Base-by-base conservation (phyloP, 2,888 invertebrate species). In the Pandemis corylana region DNA sequence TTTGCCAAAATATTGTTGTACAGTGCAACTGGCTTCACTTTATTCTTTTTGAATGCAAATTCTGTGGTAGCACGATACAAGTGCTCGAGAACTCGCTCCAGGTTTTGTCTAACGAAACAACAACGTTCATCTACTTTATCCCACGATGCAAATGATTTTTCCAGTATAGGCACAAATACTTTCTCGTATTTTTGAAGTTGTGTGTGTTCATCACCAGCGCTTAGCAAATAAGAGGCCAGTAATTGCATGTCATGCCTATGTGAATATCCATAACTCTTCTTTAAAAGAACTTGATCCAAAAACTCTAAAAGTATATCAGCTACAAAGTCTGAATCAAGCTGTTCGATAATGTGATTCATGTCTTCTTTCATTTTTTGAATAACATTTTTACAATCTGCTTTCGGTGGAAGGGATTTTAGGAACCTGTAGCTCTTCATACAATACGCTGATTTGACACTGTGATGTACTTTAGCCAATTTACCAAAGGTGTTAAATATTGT, bases 351-450 rank as follows among this genome's bases (percentile, higher is more conserved):
- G 9, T 77, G 65, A 7, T 77, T 67, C 9, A 81, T 80, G 10
- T 71, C 70, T 5, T 46, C n/a, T 20, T 82, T 77, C 77, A 87
- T 76, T 12, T 75, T 64, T 2, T 75, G 62, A 6, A 83, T 20
- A 56, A 81, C 68, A 2, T 12, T 61, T 71, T 83, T 78, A 53
- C 82, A 81, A 59, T 83, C 78, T 20, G 78, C 75, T 72, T 81
- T 82, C 3, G 79, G 74, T n/a, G 85, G 84, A 53, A 87, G 78
- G 7, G 83, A 80, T 53, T 80, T 79, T 13, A 89, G 76, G 77
- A 84, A 83, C 2, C 76, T 80, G 62, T 82, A 88, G 77, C 86
- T 82, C 75, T 85, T 88, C 79, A 82, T 82, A 65, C 79, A 87
- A 77, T 82, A 89, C 44, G 80, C 75, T n/a, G 82, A 80, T 78